Evolutionary conservation across 2,797 vertebrate species (phyloP).

Genomic region (Alcedo quadribrachys): DNA sequence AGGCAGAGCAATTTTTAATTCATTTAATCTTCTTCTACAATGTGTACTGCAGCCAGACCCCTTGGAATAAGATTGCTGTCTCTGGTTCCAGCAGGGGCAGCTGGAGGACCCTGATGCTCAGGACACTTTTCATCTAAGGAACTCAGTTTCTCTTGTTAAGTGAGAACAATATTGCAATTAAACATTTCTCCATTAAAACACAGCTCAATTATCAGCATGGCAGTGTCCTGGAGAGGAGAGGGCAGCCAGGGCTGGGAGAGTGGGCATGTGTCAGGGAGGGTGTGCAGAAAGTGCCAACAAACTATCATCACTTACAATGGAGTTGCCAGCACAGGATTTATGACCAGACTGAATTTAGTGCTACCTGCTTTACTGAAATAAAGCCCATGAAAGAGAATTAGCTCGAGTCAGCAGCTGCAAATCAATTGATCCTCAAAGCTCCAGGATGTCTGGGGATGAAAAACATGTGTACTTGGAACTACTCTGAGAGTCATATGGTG

Average conservation of each 20-base stretch:
- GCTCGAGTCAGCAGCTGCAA: not conserved
- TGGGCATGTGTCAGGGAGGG: rapidly evolving
- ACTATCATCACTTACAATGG: not conserved
- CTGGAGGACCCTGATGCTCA: not conserved
- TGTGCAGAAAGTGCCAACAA: not conserved
- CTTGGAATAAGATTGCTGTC: not conserved
- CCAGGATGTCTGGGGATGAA: not conserved
- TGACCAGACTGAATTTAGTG: slow-evolving; percentile 7
- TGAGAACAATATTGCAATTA: not conserved
- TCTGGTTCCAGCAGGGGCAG: not conserved
- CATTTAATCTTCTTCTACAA: not conserved
- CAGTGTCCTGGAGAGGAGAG: not conserved
- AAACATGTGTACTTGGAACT: not conserved
- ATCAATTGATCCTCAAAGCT: slow-evolving; percentile 15
- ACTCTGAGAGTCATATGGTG: not conserved
- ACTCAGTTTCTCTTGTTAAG: not conserved
- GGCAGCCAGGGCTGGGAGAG: not conserved
- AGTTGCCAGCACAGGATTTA: not conserved
- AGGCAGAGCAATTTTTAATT: not conserved
- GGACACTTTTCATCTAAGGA: not conserved
- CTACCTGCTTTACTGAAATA: not conserved
- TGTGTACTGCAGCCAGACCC: not conserved
- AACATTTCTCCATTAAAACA: not conserved
- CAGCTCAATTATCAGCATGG: not conserved
- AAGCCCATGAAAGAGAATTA: slow-evolving; percentile 17